Evolutionary conservation across 2,888 invertebrate species (phyloP), one percentile per base, ranked within the genome.

Genomic region (Autographa gamma): DNA sequence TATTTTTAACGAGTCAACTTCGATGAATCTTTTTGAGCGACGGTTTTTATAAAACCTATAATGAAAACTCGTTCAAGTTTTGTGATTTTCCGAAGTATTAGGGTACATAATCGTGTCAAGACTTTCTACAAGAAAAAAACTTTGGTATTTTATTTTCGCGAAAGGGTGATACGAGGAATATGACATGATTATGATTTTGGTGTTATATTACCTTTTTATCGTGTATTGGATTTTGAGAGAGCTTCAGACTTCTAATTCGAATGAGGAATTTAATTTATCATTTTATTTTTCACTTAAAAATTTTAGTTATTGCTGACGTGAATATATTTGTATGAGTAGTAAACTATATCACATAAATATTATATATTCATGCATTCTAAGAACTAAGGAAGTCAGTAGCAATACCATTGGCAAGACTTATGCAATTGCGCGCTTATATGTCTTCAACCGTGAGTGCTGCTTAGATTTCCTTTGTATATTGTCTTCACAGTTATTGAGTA

Each of bases 1-100:
- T 76, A 80, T 83, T 78, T 79, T 80, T 78, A 74, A 79, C 67
- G 64, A 71, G 73, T 78, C 76, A 64, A 79, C 71, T 77, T 79
- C 32, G 60, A 59, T 66, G 48, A 63, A 75, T 68, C 43, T 43
- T 56, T 60, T 25, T 41, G 41, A 54, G 18, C 59, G 59, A 31
- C 25, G 16, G 31, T 11, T 31, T 31, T n/a, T 59, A 18, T 59
- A 63, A 32, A 7, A 34, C 13, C 54, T 56, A 19, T 56, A 19
- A 56, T 56, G 19, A 56, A 54, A 19, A 56, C 19, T 56, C 54
- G 19, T 11, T 4, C 13, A 25, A 56, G 19, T 25, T 25, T 25
- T 19, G 5, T 56, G 13, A 14, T 25, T 25, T 56, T 19, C 6
- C 14, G 0, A 56, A 25, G 19, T 25, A 56, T 25, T 25, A 9